Percentiles rank a stretch among this genome's conserved stretches.
phyloP scores from a whole-genome alignment of 2,797 vertebrate genomes.

The Limosa lapponica region DNA sequence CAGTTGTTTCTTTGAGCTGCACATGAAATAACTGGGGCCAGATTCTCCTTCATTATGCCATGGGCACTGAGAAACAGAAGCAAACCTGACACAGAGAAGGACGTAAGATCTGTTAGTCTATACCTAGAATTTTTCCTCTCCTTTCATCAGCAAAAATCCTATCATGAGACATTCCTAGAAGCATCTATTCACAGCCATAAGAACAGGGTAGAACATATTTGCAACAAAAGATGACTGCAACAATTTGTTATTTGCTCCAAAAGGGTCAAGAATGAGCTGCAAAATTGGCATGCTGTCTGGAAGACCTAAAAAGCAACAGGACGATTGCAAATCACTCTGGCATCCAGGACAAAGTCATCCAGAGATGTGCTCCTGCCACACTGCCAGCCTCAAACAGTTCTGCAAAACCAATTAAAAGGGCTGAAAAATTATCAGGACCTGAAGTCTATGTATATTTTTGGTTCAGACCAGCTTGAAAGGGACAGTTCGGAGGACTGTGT shows the following conservation, averaged over 20 bases:
- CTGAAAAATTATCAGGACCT: not conserved
- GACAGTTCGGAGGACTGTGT: slow-evolving; percentile 7
- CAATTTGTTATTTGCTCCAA: not conserved
- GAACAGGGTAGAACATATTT: not conserved
- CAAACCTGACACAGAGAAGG: not conserved
- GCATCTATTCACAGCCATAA: not conserved
- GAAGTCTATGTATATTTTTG: not conserved
- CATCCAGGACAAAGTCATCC: not conserved
- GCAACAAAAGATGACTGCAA: not conserved
- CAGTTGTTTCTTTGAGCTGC: not conserved
- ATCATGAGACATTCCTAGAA: not conserved
- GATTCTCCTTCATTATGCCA: not conserved
- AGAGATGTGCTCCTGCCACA: not conserved
- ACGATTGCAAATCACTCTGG: not conserved
- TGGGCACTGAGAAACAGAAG: not conserved
- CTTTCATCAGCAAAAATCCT: not conserved
- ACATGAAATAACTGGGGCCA: not conserved
- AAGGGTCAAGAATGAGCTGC: not conserved
- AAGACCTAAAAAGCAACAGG: not conserved
- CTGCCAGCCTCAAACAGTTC: not conserved
- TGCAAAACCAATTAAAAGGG: not conserved
- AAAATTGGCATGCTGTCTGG: not conserved
- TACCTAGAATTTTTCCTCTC: not conserved
- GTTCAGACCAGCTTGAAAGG: slow-evolving; percentile 7
- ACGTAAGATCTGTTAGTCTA: not conserved